A percentile compares a stretch with the other conserved stretches of the same genome.
Evolutionary conservation across 1,140 invertebrate genomes (phyloP).

Genomic region (Drosophila nigrodunni): DNA sequence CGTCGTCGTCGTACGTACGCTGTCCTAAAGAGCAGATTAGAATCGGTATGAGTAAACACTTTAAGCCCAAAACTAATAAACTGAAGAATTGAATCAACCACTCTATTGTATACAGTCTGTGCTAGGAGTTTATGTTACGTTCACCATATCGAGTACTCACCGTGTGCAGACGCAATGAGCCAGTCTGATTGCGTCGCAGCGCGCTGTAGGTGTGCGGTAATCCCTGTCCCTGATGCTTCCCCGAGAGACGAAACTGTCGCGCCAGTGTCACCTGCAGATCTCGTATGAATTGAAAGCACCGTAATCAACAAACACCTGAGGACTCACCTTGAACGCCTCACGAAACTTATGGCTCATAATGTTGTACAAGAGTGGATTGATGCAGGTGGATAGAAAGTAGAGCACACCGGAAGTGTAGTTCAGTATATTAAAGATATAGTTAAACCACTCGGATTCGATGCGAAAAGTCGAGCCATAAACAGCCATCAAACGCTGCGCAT

Average conservation of each 20-base stretch:
- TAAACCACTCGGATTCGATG: conserved; percentile 84
- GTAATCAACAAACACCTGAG: not conserved
- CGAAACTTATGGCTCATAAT: conserved; percentile 95
- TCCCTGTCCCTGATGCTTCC: conserved; percentile 56
- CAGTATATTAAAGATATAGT: conserved; percentile 87
- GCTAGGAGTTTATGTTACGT: too few species aligned
- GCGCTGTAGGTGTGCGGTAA: conserved; percentile 74
- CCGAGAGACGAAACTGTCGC: conserved; percentile 64
- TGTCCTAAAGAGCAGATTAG: conserved; percentile 56
- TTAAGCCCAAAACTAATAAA: too few species aligned
- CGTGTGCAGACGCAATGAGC: conserved; percentile 70
- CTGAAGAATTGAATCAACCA: too few species aligned
- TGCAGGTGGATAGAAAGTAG: conserved; percentile 90
- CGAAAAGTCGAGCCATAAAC: conserved; percentile 86
- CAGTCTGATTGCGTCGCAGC: conserved; percentile 65
- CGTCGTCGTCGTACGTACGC: conserved; percentile 80
- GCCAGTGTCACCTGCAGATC: conserved; percentile 63
- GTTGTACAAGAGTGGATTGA: conserved; percentile 94
- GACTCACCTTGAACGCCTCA: conserved; percentile 91
- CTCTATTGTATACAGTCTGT: not conserved
- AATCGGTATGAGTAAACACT: not conserved
- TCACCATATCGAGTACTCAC: conserved; percentile 46
- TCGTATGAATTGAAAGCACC: not conserved
- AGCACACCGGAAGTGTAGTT: conserved; percentile 90
- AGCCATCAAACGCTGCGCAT: conserved; percentile 92